These are phyloP conservation scores for Phanerotoma sp. DNA, from an alignment of 2,888 invertebrate genomes.

Conservation along the genomic window DNA sequence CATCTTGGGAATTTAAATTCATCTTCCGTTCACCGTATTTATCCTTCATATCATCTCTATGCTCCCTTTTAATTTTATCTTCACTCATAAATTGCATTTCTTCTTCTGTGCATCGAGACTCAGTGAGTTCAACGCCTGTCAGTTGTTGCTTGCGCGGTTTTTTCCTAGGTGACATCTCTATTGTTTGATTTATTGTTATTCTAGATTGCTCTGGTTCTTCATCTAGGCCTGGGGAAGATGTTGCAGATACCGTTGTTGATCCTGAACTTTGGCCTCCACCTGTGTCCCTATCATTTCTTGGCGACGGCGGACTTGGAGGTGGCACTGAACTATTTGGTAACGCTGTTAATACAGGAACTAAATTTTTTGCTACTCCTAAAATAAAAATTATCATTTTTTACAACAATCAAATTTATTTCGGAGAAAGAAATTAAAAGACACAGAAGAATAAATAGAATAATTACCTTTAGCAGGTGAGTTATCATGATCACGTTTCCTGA, in stretches of 20 bases:
- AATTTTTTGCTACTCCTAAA: conserved; percentile 49
- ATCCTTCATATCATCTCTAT: conserved; percentile 57
- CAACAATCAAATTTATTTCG: no score
- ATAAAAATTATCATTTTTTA: not conserved
- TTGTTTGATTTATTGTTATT: conserved; percentile 56
- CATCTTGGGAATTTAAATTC: conserved; percentile 37
- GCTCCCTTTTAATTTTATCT: conserved; percentile 58
- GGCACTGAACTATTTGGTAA: conserved; percentile 44
- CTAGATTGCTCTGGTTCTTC: conserved; percentile 61
- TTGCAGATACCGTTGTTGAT: conserved; percentile 85
- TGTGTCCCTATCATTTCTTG: conserved; percentile 49
- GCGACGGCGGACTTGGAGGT: conserved; percentile 51
- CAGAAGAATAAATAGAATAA: no score
- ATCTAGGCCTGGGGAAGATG: conserved; percentile 75
- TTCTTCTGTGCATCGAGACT: conserved; percentile 51
- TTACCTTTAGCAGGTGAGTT: conserved; percentile 52
- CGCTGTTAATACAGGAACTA: conserved; percentile 51
- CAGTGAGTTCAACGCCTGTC: conserved; percentile 51
- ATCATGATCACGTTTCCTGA: conserved; percentile 85
- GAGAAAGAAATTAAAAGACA: no score
- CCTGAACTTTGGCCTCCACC: conserved; percentile 63
- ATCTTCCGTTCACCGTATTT: conserved; percentile 48
- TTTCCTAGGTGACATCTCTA: conserved; percentile 79
- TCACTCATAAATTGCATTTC: conserved; percentile 68
- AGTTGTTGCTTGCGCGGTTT: conserved; percentile 88